A percentile compares a stretch with the other conserved stretches of the same genome.
These are phyloP conservation scores for Drosophila prolongata DNA, from an alignment of 2,888 invertebrate species.

Conservation along the genomic window DNA sequence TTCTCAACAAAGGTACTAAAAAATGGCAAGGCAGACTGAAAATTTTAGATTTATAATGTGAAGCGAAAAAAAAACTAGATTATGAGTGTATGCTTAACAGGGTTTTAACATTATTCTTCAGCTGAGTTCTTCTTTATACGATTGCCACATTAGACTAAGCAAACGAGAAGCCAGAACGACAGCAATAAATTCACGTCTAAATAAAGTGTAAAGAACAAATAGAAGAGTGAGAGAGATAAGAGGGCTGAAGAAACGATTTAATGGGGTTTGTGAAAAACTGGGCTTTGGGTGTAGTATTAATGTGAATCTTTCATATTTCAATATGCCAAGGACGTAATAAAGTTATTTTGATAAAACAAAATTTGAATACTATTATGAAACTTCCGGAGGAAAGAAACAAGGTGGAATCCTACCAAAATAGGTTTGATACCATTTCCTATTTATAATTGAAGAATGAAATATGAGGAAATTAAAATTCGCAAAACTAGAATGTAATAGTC, in stretches of 20 bases:
- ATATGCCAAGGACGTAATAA: too few species aligned
- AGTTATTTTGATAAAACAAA: too few species aligned
- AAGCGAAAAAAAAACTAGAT: slow-evolving; percentile 38
- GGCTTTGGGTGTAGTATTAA: not conserved
- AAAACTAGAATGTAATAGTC: not conserved
- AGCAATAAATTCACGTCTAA: slow-evolving; percentile 76
- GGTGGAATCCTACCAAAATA: not conserved
- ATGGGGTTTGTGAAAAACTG: not conserved
- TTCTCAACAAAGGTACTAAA: slow-evolving; percentile 11
- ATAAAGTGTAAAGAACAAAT: slow-evolving; percentile 79
- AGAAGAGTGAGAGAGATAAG: slow-evolving; percentile 58
- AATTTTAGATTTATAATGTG: slow-evolving; percentile 42
- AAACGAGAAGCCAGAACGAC: slow-evolving; percentile 47
- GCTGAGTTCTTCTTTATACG: slow-evolving; percentile 20
- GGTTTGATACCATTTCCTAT: too few species aligned
- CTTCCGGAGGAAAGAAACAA: too few species aligned
- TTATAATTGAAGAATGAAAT: too few species aligned
- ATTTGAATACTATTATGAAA: not conserved
- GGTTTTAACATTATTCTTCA: slow-evolving; percentile 29
- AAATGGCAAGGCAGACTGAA: slow-evolving; percentile 47
- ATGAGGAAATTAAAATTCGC: not conserved
- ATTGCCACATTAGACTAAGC: slow-evolving; percentile 60
- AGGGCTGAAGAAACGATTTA: slow-evolving; percentile 26
- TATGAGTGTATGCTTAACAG: slow-evolving; percentile 21
- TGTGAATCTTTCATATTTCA: too few species aligned